Evolutionary conservation across 2,888 invertebrate genomes (phyloP), one percentile per base, ranked within the genome.

Genomic region (Choristoneura rosaceana): DNA sequence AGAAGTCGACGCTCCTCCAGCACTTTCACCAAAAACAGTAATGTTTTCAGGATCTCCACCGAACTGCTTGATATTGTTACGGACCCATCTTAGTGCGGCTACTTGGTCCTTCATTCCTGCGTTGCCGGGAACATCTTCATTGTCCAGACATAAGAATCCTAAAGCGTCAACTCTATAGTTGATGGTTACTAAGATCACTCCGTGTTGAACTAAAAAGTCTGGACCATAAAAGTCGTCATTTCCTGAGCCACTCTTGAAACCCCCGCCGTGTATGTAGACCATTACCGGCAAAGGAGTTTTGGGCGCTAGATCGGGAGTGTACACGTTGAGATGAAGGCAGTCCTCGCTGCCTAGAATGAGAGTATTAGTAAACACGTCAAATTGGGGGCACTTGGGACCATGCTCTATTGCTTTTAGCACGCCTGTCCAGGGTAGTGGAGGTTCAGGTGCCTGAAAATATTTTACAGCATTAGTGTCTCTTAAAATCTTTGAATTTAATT

Each of bases 21-120:
- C 84, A 63, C 88, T 88, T 74, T 86, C 84, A n/a, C 88, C 88
- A 67, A 87, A 83, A 15, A 88, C 73, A 2, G 87, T 88, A 0
- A 88, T 78, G 70, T 87, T 86, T 3, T 81, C 74, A 0, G 85
- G 79, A 78, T 87, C 84, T 8, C 87, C 87, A 4, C 87, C 87
- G 62, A 87, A 87, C 58, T 76, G 75, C 0, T 73, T 65, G 33
- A 89, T 88, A 70, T 89, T 87, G 10, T 81, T 78, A 52, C 85
- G 79, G 8, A 89, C 77, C 88, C 89, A 89, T 73, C 75, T 82
- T 0, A 90, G 75, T 0, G 89, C 89, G 41, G 80, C 79, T 0
- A 88, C 85, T 79, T 89, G 89, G 64, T 90, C 89, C 74, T 89
- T 89, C 78, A 89, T 76, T 0, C 85, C 90, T 12, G 89, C 87